These are phyloP conservation scores for Herminia tarsipennalis DNA, from an alignment of 2,888 invertebrate species.

Conservation along the genomic window DNA sequence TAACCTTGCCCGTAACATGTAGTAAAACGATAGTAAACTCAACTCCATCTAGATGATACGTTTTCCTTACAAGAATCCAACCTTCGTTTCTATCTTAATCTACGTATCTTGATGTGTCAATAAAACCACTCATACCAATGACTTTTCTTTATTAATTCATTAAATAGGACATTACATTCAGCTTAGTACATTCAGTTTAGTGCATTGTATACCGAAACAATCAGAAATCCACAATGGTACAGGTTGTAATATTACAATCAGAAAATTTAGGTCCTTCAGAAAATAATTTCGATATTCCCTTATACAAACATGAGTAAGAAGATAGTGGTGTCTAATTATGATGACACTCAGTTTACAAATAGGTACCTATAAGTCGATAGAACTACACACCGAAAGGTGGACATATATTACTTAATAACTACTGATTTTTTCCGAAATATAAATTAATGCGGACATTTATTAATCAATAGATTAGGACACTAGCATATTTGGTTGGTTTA, in stretches of 20 bases:
- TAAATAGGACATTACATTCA: slow-evolving; percentile 31
- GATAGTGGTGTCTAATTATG: slow-evolving; percentile 1
- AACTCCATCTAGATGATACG: too few species aligned
- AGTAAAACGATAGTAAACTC: too few species aligned
- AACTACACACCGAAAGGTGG: slow-evolving; percentile 32
- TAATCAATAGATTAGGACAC: too few species aligned
- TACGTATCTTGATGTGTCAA: slow-evolving; percentile 4
- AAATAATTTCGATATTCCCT: slow-evolving; percentile 1
- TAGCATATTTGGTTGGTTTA: too few species aligned
- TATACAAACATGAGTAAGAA: slow-evolving; percentile 4
- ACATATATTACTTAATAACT: slow-evolving; percentile 18
- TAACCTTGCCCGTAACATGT: too few species aligned
- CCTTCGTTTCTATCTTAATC: not conserved
- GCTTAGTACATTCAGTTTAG: slow-evolving; percentile 17
- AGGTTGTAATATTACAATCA: slow-evolving; percentile 5
- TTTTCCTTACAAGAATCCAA: too few species aligned
- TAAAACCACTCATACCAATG: slow-evolving; percentile 29
- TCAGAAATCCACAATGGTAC: slow-evolving; percentile 11
- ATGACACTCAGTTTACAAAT: slow-evolving; percentile 23
- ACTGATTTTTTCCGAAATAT: too few species aligned
- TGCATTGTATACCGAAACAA: slow-evolving; percentile 16
- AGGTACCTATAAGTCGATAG: slow-evolving; percentile 16
- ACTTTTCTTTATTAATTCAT: slow-evolving; percentile 34
- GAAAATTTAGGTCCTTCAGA: not conserved
- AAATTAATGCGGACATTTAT: too few species aligned